Evolutionary conservation across 35 echinoderm and acorn worm species (phyloP), one percentile per base, ranked within the genome.

Genomic region (Strongylocentrotus purpuratus): DNA sequence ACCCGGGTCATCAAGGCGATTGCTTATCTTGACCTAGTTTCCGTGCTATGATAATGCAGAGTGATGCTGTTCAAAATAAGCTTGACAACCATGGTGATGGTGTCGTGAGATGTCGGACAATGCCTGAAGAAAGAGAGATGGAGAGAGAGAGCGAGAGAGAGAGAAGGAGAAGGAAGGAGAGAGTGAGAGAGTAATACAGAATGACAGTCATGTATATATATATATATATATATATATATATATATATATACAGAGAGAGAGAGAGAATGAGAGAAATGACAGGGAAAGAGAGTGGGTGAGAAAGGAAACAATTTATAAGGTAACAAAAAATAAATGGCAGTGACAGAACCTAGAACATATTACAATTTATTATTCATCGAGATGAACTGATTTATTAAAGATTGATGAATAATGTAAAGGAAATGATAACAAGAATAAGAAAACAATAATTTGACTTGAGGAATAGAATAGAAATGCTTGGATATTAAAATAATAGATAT

Each of bases 11-110:
- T 78, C 65, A 78, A 78, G 28, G 65, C 28, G 65, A 78, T 89
- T 89, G 87, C 87, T 89, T 89, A 89, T 89, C 87, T 89, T 89
- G 87, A 89, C 87, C 87, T 25, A 89, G 45, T 89, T 89, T 89
- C 45, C 65, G 20, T 78, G 18, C 65, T 78, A 78, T 78, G 65
- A 7, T 78, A n/a, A 78, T 78, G 20, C 4, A 78, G 65, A 78
- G 65, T 78, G 65, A 78, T 78, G 65, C 65, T 78, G 25, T 78
- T 28, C 65, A 28, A 78, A 78, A 28, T 78, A 22, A 22, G 20
- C 65, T 78, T 78, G 65, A 78, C 65, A 78, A 28, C 65, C 1
- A 17, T 59, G 52, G 52, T 59, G 65, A n/a, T 78, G 65, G 65
- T 78, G 65, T 78, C 65, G 25, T n/a, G 52, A 70, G 61, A 70